Percentiles rank a stretch among this genome's conserved stretches.
Conservation (phyloP, 2,888 invertebrate genomes). For the Athripsodes cinereus region DNA sequence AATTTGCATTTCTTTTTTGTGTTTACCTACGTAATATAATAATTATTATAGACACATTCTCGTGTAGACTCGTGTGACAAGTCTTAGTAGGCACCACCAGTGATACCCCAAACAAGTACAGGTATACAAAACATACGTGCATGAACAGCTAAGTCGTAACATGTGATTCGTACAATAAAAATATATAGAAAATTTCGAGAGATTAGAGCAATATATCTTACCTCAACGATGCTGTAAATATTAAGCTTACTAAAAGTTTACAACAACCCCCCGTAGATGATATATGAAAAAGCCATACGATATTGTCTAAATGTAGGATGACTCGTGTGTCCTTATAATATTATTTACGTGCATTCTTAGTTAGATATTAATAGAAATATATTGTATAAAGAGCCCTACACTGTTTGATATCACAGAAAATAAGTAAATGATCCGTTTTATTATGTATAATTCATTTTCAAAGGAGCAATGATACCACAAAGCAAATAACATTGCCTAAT, state of each 20-base stretch:
- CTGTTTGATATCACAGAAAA: too few relatives aligned
- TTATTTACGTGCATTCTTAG: background rate
- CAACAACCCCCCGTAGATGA: background rate
- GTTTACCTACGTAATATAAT: too few relatives aligned
- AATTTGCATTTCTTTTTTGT: too few relatives aligned
- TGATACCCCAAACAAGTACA: background rate
- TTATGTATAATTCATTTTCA: background rate
- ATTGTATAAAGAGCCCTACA: background rate
- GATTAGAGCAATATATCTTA: too few relatives aligned
- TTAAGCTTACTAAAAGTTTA: constrained; percentile 1
- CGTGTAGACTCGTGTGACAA: background rate
- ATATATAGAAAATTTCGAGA: background rate
- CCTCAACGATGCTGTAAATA: constrained; percentile 10
- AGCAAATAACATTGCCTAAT: constrained; percentile 28
- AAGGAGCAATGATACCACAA: constrained; percentile 27
- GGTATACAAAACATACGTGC: background rate
- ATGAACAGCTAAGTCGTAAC: background rate
- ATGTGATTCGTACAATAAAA: background rate
- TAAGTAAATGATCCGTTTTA: too few relatives aligned
- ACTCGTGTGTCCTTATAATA: background rate
- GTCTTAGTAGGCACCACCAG: background rate
- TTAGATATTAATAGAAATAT: background rate
- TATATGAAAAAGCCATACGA: too few relatives aligned
- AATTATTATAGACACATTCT: too few relatives aligned
- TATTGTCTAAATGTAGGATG: background rate